Evolutionary conservation across 1,140 invertebrate species (phyloP).

Genomic region (Tyrophagus putrescentiae): DNA sequence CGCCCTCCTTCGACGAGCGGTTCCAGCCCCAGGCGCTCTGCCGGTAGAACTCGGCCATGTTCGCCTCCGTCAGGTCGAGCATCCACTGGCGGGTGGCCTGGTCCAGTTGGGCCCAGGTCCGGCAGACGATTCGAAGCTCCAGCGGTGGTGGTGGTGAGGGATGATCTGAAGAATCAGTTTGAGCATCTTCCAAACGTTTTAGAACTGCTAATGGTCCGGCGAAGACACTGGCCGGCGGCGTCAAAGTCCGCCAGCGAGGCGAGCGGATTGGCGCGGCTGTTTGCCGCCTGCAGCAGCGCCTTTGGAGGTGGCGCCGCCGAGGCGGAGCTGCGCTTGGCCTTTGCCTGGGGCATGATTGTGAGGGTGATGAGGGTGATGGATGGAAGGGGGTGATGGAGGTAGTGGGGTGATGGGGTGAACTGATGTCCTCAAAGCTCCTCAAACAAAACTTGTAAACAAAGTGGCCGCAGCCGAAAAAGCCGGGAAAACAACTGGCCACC

Average conservation of each 20-base stretch:
- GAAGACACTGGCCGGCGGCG: no score
- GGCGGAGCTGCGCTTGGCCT: background rate
- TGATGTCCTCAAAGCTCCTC: no score
- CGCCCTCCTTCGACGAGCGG: slow-evolving; percentile 25
- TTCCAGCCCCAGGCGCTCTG: slow-evolving; percentile 29
- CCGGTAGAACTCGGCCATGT: slow-evolving; percentile 29
- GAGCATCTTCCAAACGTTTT: no score
- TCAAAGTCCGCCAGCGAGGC: background rate
- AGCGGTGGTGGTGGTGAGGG: no score
- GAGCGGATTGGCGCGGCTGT: background rate
- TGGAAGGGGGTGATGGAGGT: no score
- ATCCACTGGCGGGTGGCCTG: slow-evolving; percentile 21
- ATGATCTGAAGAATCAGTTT: background rate
- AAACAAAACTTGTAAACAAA: no score
- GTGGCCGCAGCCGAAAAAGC: no score
- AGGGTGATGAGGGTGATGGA: no score
- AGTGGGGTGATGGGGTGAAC: no score
- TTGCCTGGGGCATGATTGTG: no score
- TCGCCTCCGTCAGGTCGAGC: slow-evolving; percentile 27
- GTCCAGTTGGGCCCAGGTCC: slow-evolving; percentile 15
- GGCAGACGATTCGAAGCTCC: slow-evolving; percentile 16
- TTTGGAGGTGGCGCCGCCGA: background rate
- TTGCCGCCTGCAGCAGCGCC: background rate
- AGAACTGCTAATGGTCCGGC: background rate
- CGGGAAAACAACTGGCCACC: no score